Percentiles rank a stretch among this genome's conserved stretches.
Evolutionary conservation across 2,888 invertebrate species (phyloP).

Genomic region (Ochropleura plecta): DNA sequence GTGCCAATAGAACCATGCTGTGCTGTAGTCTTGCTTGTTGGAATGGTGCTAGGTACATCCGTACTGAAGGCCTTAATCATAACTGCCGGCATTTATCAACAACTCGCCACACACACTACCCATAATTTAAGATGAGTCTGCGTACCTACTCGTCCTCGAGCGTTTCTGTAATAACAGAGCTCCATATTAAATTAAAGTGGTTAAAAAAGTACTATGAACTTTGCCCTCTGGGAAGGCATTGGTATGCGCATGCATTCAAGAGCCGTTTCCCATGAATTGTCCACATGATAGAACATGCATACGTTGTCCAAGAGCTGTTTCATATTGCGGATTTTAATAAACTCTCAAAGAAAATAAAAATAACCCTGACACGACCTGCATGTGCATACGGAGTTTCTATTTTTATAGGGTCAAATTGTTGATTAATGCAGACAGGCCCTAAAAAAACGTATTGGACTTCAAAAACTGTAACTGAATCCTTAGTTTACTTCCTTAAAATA

Average conservation of each 20-base stretch:
- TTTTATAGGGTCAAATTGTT: not conserved
- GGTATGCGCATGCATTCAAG: not conserved
- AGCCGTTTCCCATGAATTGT: not conserved
- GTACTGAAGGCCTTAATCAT: conserved; percentile 17
- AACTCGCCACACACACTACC: not conserved
- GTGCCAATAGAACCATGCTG: not conserved
- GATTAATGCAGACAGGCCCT: conserved; percentile 11
- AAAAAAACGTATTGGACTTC: conserved; percentile 29
- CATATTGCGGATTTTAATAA: too few species aligned
- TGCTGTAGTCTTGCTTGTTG: conserved; percentile 50
- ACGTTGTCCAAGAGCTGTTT: too few species aligned
- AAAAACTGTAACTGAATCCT: conserved; percentile 15
- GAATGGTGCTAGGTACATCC: conserved; percentile 42
- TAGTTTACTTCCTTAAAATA: not conserved
- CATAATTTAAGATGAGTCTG: conserved; percentile 4
- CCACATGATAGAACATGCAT: too few species aligned
- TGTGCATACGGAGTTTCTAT: not conserved
- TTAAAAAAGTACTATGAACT: not conserved
- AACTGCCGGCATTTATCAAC: conserved; percentile 20
- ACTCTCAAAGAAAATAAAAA: not conserved
- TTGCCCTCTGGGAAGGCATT: not conserved
- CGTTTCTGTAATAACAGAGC: not conserved
- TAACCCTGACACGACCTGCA: not conserved
- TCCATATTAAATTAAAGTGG: not conserved
- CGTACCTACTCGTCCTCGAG: not conserved